Conservation (phyloP, 2,113 vertebrate genomes). For the Fulica atra region DNA sequence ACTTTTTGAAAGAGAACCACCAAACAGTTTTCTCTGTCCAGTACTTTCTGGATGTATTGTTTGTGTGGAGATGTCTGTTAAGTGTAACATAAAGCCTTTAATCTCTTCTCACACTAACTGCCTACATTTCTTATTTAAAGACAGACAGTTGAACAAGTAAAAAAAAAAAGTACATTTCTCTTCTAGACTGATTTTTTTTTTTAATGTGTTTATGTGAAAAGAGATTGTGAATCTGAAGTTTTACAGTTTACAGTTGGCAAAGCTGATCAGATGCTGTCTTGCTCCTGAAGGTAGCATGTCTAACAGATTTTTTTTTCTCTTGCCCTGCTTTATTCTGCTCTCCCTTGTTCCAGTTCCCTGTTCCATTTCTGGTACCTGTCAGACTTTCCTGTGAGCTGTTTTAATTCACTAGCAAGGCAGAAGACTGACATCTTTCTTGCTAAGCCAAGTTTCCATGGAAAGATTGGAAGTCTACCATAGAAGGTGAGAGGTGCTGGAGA, state of each 20-base stretch:
- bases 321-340: neutral
- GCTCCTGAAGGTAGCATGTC: neutral
- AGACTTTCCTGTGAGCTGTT: neutral
- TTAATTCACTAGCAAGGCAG: neutral
- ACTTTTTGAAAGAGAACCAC: neutral
- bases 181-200: neutral
- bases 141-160: neutral
- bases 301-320: neutral
- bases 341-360: neutral
- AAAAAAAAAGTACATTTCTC: neutral
- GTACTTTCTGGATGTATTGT: neutral
- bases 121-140: neutral
- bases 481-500: neutral
- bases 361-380: neutral
- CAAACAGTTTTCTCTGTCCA: neutral
- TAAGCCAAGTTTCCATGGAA: neutral
- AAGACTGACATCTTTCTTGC: neutral
- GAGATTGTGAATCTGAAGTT: neutral
- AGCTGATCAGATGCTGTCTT: neutral
- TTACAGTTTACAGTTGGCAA: neutral
- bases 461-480: neutral
- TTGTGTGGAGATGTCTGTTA: neutral
- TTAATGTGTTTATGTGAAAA: neutral
- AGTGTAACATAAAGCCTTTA: neutral
- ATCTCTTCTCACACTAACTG: neutral